Evolutionary conservation across 1,140 invertebrate genomes (phyloP).

Genomic region (Gyrodactylus bullatarudis): DNA sequence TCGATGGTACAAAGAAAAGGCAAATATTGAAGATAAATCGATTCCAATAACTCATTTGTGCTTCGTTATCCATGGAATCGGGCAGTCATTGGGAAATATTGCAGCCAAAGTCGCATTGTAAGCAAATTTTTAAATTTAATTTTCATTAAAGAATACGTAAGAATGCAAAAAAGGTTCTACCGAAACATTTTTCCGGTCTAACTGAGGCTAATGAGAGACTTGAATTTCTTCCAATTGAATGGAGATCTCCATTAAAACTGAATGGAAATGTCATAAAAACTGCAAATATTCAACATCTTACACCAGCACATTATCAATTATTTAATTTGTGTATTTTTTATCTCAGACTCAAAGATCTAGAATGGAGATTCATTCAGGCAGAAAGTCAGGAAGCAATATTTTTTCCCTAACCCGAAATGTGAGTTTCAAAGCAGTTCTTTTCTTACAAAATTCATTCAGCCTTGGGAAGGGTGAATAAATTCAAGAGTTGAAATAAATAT

Average conservation of each 20-base stretch:
- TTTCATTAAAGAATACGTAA: constrained; percentile 22
- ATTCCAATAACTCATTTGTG: constrained; percentile 37
- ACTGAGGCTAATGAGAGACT: constrained; percentile 23
- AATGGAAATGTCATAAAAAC: constrained; percentile 30
- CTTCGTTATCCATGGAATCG: constrained; percentile 42
- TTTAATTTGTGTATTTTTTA: too few species aligned
- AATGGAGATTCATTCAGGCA: background rate
- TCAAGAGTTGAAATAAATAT: too few species aligned
- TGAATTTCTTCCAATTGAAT: constrained; percentile 37
- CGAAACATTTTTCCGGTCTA: constrained; percentile 27
- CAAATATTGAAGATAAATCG: constrained; percentile 28
- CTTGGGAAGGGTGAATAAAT: too few species aligned
- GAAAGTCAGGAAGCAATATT: background rate
- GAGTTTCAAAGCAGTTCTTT: too few species aligned
- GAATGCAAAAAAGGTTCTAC: constrained; percentile 26
- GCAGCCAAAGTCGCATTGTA: background rate
- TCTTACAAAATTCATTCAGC: too few species aligned
- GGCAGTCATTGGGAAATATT: constrained; percentile 28
- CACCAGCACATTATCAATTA: constrained; percentile 30
- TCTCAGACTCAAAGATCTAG: background rate
- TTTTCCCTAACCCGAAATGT: background rate
- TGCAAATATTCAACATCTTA: constrained; percentile 32
- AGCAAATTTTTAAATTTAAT: background rate
- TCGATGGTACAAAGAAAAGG: constrained; percentile 28
- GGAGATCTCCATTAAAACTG: constrained; percentile 31